Evolutionary conservation across 1,140 invertebrate genomes (phyloP).

Genomic region (Calliopsis andreniformis): DNA sequence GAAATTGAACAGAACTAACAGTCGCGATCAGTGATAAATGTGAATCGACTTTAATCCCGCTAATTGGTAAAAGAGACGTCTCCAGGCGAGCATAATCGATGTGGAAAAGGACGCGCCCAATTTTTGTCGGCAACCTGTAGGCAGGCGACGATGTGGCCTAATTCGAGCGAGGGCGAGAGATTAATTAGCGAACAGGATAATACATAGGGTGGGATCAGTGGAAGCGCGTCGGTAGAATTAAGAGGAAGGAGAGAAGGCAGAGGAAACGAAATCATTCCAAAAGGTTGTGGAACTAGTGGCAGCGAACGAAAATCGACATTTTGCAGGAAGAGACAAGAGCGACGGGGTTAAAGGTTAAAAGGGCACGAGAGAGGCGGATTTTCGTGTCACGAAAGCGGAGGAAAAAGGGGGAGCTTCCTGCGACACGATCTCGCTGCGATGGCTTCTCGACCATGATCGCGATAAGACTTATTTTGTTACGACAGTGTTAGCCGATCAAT

Average conservation of each 20-base stretch:
- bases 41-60: no score
- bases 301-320: conserved; percentile 16
- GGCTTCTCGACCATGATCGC: neutral
- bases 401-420: neutral
- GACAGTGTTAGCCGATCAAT: neutral
- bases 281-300: neutral
- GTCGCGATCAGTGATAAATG: no score
- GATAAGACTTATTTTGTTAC: conserved; percentile 22
- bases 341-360: neutral
- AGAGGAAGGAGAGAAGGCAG: neutral
- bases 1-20: no score
- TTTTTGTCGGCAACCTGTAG: neutral
- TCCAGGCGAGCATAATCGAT: neutral
- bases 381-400: neutral
- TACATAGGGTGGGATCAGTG: no score
- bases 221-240: neutral
- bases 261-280: conserved; percentile 1
- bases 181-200: neutral
- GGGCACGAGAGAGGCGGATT: neutral
- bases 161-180: conserved; percentile 16
- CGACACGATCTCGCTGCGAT: neutral
- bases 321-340: neutral
- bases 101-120: neutral
- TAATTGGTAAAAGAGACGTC: no score
- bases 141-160: conserved; percentile 31